Evolutionary conservation across 2,888 invertebrate genomes (phyloP).

Genomic region (Bedellia somnulentella): DNA sequence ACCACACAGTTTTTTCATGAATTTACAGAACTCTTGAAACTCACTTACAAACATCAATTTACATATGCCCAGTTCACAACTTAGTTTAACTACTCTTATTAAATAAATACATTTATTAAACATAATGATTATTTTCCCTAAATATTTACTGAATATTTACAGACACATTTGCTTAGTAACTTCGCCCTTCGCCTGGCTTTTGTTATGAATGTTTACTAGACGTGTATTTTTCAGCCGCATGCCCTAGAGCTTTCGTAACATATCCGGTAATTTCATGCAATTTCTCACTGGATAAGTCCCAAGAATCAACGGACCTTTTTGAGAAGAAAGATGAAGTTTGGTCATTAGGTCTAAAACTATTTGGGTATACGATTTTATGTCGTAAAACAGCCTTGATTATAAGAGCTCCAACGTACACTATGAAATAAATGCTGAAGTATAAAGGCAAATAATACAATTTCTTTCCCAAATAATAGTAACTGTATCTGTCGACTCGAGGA

Average conservation of each 20-base stretch:
- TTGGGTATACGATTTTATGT: constrained; percentile 69
- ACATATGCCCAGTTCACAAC: constrained; percentile 54
- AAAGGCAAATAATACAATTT: constrained; percentile 76
- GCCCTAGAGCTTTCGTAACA: constrained; percentile 42
- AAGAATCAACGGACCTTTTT: constrained; percentile 41
- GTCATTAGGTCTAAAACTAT: constrained; percentile 49
- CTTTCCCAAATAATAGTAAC: constrained; percentile 74
- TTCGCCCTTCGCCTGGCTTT: too few relatives aligned
- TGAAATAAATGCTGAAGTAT: constrained; percentile 74
- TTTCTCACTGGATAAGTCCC: constrained; percentile 47
- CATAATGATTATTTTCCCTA: too few relatives aligned
- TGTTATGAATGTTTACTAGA: too few relatives aligned
- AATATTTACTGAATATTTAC: too few relatives aligned
- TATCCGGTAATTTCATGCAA: constrained; percentile 46
- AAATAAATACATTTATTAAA: too few relatives aligned
- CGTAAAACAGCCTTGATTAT: constrained; percentile 72
- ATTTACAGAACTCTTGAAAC: too few relatives aligned
- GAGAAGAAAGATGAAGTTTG: constrained; percentile 40
- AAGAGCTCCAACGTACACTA: constrained; percentile 70
- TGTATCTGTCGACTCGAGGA: constrained; percentile 65
- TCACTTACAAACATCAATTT: too few relatives aligned
- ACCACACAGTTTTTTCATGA: constrained; percentile 4
- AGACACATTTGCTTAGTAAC: too few relatives aligned
- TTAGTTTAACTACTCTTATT: too few relatives aligned
- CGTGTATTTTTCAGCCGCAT: constrained; percentile 43